Percentiles rank a stretch among this genome's conserved stretches.
These are phyloP conservation scores for Pseudochromis fuscus DNA, from an alignment of 2,797 vertebrate genomes.

Conservation along the genomic window DNA sequence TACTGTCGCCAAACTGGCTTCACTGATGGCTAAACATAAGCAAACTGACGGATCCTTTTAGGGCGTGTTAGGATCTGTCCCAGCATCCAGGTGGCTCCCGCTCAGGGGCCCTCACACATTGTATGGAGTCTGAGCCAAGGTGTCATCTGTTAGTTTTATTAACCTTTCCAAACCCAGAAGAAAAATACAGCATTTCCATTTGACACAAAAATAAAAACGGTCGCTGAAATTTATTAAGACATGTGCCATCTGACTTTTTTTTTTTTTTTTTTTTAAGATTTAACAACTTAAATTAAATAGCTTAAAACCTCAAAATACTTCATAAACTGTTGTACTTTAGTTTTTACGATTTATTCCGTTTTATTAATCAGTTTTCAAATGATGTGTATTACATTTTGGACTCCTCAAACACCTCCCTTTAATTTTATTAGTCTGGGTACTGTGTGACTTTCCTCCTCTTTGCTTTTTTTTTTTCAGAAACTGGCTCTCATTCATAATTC, in stretches of 20 bases:
- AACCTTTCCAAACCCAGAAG: constrained; percentile 52
- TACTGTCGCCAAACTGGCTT: constrained; percentile 68
- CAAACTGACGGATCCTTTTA: constrained; percentile 69
- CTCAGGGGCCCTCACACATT: constrained; percentile 65
- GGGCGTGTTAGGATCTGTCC: constrained; percentile 64
- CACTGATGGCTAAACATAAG: constrained; percentile 65
- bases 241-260: constrained; percentile 32
- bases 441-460: constrained; percentile 24
- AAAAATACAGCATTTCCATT: constrained; percentile 57
- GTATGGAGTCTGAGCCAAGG: constrained; percentile 40
- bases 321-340: constrained; percentile 10
- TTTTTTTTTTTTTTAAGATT: constrained; percentile 34
- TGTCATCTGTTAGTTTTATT: constrained; percentile 71
- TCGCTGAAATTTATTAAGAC: constrained; percentile 24
- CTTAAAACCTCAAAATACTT: constrained; percentile 31
- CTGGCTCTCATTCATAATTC: constrained; percentile 65
- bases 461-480: constrained; percentile 12
- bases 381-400: constrained; percentile 17
- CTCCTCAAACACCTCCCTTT: constrained; percentile 26
- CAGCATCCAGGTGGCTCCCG: constrained; percentile 18
- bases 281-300: constrained; percentile 14
- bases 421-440: constrained; percentile 26
- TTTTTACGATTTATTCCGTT: constrained; percentile 20
- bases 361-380: constrained; percentile 36
- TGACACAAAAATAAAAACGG: constrained; percentile 33